phyloP scores from a whole-genome alignment of 1,140 invertebrate species.

The Samia ricini region DNA sequence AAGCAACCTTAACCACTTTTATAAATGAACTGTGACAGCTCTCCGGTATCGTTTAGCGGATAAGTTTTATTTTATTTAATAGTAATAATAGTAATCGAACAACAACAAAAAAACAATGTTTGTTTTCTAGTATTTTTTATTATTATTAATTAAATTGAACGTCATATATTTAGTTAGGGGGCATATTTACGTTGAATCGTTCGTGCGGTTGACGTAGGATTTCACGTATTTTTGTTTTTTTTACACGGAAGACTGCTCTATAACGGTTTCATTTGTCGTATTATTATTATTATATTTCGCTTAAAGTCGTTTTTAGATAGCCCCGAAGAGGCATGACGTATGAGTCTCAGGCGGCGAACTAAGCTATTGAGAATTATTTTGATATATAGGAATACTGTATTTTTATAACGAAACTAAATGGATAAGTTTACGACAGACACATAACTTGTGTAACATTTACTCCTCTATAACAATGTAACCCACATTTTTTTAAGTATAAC shows the following conservation, averaged over 20 bases:
- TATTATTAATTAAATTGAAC: conserved; percentile 2
- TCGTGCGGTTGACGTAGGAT: conserved; percentile 23
- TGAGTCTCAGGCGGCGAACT: conserved; percentile 72
- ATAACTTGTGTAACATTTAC: conserved; percentile 6
- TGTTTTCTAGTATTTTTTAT: conserved; percentile 7
- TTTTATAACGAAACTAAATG: conserved; percentile 69
- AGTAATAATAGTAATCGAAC: conserved; percentile 1
- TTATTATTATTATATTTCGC: conserved; percentile 12
- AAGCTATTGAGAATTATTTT: conserved; percentile 69
- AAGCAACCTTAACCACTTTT: not conserved
- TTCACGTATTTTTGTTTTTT: conserved; percentile 62
- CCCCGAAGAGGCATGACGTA: conserved; percentile 62
- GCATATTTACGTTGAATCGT: conserved; percentile 39
- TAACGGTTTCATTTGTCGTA: conserved; percentile 42
- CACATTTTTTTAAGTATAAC: conserved; percentile 9
- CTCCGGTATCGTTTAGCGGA: conserved; percentile 9
- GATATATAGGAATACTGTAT: conserved; percentile 74
- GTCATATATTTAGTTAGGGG: conserved; percentile 27
- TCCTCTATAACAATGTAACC: conserved; percentile 34
- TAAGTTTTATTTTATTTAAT: conserved; percentile 37
- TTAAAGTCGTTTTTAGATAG: conserved; percentile 23
- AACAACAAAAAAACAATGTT: not conserved
- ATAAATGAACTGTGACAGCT: not conserved
- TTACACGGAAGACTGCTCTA: conserved; percentile 67
- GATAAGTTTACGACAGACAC: conserved; percentile 46